Conservation (phyloP, 2,797 vertebrate species). For the Amniataba percoides region DNA sequence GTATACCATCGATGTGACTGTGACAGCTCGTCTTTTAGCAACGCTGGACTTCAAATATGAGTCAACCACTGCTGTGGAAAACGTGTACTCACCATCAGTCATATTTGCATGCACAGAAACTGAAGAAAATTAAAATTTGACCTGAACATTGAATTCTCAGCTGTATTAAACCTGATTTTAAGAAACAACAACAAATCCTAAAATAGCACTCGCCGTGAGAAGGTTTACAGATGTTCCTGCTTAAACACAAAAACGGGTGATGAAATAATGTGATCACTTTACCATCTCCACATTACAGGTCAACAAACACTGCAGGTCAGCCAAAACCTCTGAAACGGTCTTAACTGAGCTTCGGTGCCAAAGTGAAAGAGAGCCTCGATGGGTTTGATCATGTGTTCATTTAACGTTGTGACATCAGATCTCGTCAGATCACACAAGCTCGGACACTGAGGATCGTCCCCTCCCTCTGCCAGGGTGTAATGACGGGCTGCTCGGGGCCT, state of each 20-base stretch:
- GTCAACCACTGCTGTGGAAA: not conserved
- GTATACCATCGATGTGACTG: too few species aligned
- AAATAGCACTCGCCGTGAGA: too few species aligned
- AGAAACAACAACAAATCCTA: too few species aligned
- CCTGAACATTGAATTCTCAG: too few species aligned
- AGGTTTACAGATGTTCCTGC: not conserved
- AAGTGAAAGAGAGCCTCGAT: not conserved
- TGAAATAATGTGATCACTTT: not conserved
- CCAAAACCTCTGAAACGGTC: not conserved
- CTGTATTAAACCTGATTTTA: too few species aligned
- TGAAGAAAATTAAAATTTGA: not conserved
- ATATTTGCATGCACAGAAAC: too few species aligned
- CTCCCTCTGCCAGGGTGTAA: constrained; percentile 31
- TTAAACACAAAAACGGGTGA: not conserved
- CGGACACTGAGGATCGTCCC: not conserved
- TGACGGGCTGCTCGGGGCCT: constrained; percentile 44
- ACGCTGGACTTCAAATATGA: not conserved
- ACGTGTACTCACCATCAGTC: too few species aligned
- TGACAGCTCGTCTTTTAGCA: not conserved
- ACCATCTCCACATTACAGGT: not conserved
- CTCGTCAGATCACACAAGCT: constrained; percentile 1
- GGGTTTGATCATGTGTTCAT: not conserved
- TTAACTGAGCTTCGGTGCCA: not conserved
- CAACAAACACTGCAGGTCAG: not conserved
- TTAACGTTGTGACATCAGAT: constrained; percentile 24